Base-by-base conservation (phyloP, 2,113 vertebrate species). In the Lota lota region DNA sequence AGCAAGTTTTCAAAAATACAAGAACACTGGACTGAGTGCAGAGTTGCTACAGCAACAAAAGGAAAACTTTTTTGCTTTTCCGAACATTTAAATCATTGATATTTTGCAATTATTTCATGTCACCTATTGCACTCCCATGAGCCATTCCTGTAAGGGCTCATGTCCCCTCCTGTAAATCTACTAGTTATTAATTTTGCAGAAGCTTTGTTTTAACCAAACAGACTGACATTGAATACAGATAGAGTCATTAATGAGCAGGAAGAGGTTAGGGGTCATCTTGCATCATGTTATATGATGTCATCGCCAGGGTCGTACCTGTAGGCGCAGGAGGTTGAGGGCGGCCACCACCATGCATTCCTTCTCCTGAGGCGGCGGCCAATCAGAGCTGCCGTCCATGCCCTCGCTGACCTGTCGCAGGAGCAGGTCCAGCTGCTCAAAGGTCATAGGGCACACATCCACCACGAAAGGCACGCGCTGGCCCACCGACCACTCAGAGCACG, bases 311-410 rank as follows among this genome's bases (percentile, higher is more conserved):
- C 66, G 6, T 68, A 99, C 97, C 96, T 99, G 97, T 19, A 99
- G 94, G 51, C 96, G 87, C 0, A 99, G 91, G 62, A 99, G 93
- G 69, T 97, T 98, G 75, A 99, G 92, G 0, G 95, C 94, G 5
- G 96, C 92, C 28, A 99, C 97, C 8, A 96, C 95, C 96, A 98
- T 96, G 73, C 97, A 99, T 73, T 99, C 97, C 72, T 97, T 97
- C 80, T 99, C 97, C 79, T 99, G 97, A 0, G 97, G 92, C 0
- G 97, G 96, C 0, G 97, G 97, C 97, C 97, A 99, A 79, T 99
- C 97, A 5, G 94, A 94, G 24, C 93, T 94, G 68, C 97, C 97
- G 22, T 99, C 97, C 97, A 99, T 97, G 19, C 95, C 97, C 80
- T 99, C 97, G 20, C 94, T 95, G 72, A 98, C 94, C 91, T 99